Conservation (phyloP, 2,113 vertebrate genomes). For the Archocentrus centrarchus region DNA sequence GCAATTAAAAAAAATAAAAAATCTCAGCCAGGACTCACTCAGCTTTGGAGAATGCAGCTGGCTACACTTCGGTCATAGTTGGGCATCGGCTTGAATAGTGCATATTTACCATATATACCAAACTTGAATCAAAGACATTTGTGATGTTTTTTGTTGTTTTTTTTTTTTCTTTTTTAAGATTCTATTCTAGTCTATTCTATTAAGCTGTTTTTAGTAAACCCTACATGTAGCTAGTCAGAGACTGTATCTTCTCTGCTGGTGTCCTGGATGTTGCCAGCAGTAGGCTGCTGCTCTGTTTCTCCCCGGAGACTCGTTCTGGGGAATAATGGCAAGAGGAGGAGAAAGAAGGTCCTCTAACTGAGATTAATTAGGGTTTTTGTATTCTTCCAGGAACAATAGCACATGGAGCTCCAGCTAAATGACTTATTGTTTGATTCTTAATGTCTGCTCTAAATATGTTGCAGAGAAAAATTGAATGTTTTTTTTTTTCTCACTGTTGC, state of each 20-base stretch:
- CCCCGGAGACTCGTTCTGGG: slow-evolving; percentile 69
- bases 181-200: slow-evolving; percentile 52
- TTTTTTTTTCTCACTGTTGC: slow-evolving; percentile 44
- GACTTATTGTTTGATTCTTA: slow-evolving; percentile 67
- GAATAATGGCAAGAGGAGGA: slow-evolving; percentile 70
- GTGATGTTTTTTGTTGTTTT: background rate
- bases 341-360: slow-evolving; percentile 71
- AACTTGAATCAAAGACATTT: background rate
- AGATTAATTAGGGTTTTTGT: slow-evolving; percentile 78
- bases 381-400: slow-evolving; percentile 73
- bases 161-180: background rate
- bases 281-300: slow-evolving; percentile 57
- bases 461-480: slow-evolving; percentile 43
- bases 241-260: slow-evolving; percentile 49
- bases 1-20: background rate
- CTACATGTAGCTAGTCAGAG: slow-evolving; percentile 66
- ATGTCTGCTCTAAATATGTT: slow-evolving; percentile 69
- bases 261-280: slow-evolving; percentile 63
- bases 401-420: slow-evolving; percentile 64
- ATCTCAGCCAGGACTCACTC: background rate
- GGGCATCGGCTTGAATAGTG: background rate
- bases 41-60: slow-evolving; percentile 33
- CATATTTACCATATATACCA: background rate
- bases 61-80: slow-evolving; percentile 32
- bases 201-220: slow-evolving; percentile 59